Evolutionary conservation across 2,888 invertebrate genomes (phyloP).

Genomic region (Labia minor): DNA sequence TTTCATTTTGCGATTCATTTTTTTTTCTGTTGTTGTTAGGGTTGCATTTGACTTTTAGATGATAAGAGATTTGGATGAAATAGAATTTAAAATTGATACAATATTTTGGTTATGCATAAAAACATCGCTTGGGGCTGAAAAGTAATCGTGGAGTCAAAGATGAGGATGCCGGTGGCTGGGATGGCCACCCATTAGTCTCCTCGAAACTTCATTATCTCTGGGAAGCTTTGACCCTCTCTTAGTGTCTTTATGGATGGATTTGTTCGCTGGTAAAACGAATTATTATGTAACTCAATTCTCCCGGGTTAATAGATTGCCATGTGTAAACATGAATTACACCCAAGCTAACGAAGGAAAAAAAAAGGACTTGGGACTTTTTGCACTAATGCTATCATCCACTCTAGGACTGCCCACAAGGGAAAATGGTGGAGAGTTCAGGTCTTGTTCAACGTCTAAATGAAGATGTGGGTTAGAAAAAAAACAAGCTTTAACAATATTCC

Average conservation of each 20-base stretch:
- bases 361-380: neutral
- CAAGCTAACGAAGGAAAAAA: neutral
- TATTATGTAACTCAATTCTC: neutral
- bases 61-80: too few relatives aligned
- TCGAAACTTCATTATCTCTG: neutral
- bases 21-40: too few relatives aligned
- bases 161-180: neutral
- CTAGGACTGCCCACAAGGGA: neutral
- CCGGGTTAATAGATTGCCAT: neutral
- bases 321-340: conserved; percentile 4
- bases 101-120: too few relatives aligned
- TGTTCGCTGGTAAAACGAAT: neutral
- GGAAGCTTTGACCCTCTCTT: conserved; percentile 1
- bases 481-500: too few relatives aligned
- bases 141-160: too few relatives aligned
- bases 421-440: neutral
- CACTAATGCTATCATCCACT: neutral
- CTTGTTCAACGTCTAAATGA: neutral
- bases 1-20: too few relatives aligned
- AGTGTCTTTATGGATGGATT: neutral
- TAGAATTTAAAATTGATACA: too few relatives aligned
- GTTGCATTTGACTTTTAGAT: too few relatives aligned
- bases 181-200: neutral
- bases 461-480: neutral
- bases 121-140: too few relatives aligned